Base-by-base conservation (phyloP, 2,888 invertebrate species). In the Meteorus colon region DNA sequence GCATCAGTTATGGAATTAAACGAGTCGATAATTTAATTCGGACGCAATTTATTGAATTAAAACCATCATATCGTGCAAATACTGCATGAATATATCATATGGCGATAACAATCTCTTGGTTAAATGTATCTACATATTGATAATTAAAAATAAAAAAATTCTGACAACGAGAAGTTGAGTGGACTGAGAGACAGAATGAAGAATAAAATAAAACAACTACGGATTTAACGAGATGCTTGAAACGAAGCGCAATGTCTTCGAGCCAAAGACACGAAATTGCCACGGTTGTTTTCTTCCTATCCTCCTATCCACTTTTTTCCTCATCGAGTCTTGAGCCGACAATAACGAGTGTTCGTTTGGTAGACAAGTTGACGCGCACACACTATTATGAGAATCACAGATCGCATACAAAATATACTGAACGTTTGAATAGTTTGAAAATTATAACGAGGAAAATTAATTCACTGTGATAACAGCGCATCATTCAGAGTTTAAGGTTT, bases 171-270 rank as follows among this genome's bases (percentile, higher is more conserved):
- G 19, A 55, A 19, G 5, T 19, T 55, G 19, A 55, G 55, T 55
- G 19, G 10, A 19, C n/a, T 55, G 8, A 4, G 4, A 8, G 19
- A 55, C 4, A n/a, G n/a, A 16, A 48, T 48, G 48, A n/a, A n/a
- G n/a, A 27, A 55, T 29, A n/a, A 45, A 31, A 48, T 19, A 29
- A 51, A 48, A n/a, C 48, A 48, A 6, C n/a, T 48, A 55, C 27
- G 19, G 5, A 55, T 70, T 70, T 70, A 70, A 70, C 69, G 69
- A 70, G 69, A 14, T 55, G 51, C 59, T 59, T 59, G 69, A 51
- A 59, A 59, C 37, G 19, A 12, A 31, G 69, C 34, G 19, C 31
- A 69, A 69, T 69, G 34, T 69, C 55, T 69, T 69, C 31, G 31
- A 59, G 31, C 24, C 37, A 51, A 66, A 66, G 37, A 55, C 37